Conservation (phyloP, 2,113 vertebrate genomes). For the cattle (Bos taurus) region ARS-UCD2.0 NC_037357.1:91133501-91134000, state of each 20-base stretch:
- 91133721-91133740: not conserved
- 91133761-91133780: conserved; percentile 10
- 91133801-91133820: not conserved
- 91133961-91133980: not conserved
- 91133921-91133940: not conserved
- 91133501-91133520: not conserved
- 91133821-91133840: not conserved
- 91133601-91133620: not conserved
- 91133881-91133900: not conserved
- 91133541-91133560: not conserved
- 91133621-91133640: not conserved
- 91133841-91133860: not conserved
- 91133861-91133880: not conserved
- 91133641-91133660: not conserved
- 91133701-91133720: not conserved
- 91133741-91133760: not conserved
- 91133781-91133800: not conserved
- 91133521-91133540: not conserved
- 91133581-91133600: not conserved
- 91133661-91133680: not conserved
- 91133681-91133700: not conserved
- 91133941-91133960: not conserved
- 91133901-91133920: not conserved
- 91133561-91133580: not conserved
- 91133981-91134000: not conserved